Evolutionary conservation across 2,113 vertebrate species (phyloP), one percentile per base, ranked within the genome.

Genomic region (Cyphomyrus plagiostoma): DNA sequence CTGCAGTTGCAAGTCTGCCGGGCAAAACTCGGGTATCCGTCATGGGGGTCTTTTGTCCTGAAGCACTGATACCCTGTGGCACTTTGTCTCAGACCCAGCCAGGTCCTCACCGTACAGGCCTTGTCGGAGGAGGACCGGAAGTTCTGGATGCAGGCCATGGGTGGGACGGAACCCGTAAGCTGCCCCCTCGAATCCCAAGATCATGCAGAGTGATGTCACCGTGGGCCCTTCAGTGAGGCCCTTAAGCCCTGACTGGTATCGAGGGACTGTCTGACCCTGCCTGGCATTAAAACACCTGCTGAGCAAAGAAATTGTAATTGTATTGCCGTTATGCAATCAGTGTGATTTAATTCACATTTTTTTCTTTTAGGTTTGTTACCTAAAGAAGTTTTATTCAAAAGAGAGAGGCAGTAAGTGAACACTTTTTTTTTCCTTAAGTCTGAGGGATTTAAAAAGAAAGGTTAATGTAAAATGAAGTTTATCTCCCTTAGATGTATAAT

Each of bases 71-170:
- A 15, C 35, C 46, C 30, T 88, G 13, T 46, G n/a, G 10, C 35
- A 3, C 52, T 87, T 8, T 85, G 52, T 89, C 85, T 92, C 92
- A 99, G 98, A 89, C 98, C 97, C 9, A 97, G 97, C 0, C 95
- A 95, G 26, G 93, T 97, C 53, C 90, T 99, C 89, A 99, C 98
- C 15, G 94, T 99, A 92, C 98, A 99, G 92, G 97, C 98, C 0
- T 95, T 98, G 91, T 99, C 98, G 1, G 98, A 99, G 92, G 97
- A 98, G 89, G 97, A 99, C 92, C 95, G 97, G 89, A 98, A 95
- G 90, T 95, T 96, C 89, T 99, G 98, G 98, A 95, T 99, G 95
- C 98, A 98, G 92, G 97, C 97, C 52, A 97, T 99, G 96, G 98
- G 97, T 91, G 98, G 98, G 92, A 99, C 98, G 94, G 98, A 99